These are phyloP conservation scores for Tricholaema leucomelas DNA, from an alignment of 2,113 vertebrate species.

Conservation along the genomic window DNA sequence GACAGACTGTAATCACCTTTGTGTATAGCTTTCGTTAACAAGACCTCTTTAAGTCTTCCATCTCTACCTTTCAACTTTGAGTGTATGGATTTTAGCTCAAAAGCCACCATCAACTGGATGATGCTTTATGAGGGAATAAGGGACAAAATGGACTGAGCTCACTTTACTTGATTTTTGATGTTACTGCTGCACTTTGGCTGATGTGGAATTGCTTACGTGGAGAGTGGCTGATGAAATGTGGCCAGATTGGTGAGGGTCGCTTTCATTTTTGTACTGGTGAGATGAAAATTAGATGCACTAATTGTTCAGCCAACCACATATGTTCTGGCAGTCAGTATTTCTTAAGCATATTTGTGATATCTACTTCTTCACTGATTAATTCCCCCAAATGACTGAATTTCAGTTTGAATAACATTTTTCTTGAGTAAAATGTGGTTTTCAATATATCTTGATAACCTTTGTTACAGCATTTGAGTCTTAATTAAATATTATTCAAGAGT, in stretches of 20 bases:
- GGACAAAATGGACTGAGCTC: background rate
- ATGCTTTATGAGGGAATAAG: background rate
- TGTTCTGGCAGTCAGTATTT: background rate
- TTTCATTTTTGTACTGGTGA: background rate
- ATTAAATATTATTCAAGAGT: background rate
- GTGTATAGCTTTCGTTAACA: background rate
- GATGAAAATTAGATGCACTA: background rate
- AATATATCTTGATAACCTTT: background rate
- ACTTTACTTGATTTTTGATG: background rate
- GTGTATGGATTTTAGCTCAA: background rate
- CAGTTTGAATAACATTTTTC: background rate
- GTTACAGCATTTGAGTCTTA: background rate
- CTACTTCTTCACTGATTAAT: no score
- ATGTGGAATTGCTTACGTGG: background rate
- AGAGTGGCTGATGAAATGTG: background rate
- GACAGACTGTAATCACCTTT: background rate
- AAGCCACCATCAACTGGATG: no score
- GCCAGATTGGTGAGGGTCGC: background rate
- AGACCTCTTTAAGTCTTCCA: background rate
- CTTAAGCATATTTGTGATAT: background rate
- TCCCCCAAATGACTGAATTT: background rate
- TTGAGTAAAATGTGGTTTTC: background rate
- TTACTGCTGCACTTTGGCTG: background rate
- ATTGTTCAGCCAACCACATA: background rate
- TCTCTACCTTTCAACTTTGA: background rate